Percentiles rank a stretch among this genome's conserved stretches.
These are phyloP conservation scores for Catharus bicknelli DNA, from an alignment of 2,113 vertebrate species.

Conservation along the genomic window DNA sequence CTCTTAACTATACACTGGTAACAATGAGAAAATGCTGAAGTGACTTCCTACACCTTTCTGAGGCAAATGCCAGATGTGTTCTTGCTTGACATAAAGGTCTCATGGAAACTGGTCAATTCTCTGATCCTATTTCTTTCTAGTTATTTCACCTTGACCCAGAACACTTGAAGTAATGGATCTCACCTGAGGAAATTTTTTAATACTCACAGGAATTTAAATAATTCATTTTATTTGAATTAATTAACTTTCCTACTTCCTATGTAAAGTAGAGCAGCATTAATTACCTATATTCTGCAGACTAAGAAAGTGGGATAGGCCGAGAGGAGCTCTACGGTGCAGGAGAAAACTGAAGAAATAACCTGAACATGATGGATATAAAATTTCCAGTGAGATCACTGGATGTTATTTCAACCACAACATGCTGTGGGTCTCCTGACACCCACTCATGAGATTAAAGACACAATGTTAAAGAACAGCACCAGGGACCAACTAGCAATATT, in stretches of 20 bases:
- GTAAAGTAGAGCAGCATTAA: constrained; percentile 8
- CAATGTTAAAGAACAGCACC: neutral
- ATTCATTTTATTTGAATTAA: constrained; percentile 9
- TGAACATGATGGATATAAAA: neutral
- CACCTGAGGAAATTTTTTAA: neutral
- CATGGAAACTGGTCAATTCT: neutral
- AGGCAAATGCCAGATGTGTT: neutral
- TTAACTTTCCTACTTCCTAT: neutral
- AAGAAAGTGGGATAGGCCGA: neutral
- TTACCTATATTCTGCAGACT: neutral
- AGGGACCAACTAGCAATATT: neutral
- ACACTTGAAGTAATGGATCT: neutral
- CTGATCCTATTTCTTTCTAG: neutral
- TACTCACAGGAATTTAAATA: neutral
- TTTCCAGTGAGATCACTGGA: neutral
- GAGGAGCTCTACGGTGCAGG: neutral
- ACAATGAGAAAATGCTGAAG: neutral
- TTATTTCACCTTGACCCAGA: neutral
- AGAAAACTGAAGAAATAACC: neutral
- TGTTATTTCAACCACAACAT: neutral
- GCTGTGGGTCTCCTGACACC: neutral
- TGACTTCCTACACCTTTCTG: neutral
- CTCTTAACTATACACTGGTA: neutral
- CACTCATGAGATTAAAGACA: neutral
- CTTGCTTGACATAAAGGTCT: neutral